Percentiles rank a stretch among this genome's conserved stretches.
phyloP scores from a whole-genome alignment of 1,140 invertebrate species.

The Danaus melanippus region DNA sequence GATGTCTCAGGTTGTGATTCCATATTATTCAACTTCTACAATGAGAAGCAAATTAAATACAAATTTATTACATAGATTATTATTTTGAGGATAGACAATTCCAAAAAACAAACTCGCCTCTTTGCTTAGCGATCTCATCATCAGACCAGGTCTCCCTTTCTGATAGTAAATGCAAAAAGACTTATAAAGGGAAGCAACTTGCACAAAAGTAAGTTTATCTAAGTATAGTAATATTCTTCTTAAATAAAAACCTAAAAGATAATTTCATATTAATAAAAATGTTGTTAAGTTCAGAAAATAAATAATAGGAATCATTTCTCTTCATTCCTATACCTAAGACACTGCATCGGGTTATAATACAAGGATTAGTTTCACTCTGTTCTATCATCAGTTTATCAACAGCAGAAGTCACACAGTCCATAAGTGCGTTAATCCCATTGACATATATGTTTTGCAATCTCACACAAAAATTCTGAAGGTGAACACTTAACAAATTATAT shows the following conservation, averaged over 20 bases:
- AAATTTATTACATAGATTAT: slow-evolving; percentile 4
- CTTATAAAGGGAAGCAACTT: slow-evolving; percentile 80
- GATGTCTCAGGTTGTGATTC: slow-evolving; percentile 32
- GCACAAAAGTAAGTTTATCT: slow-evolving; percentile 86
- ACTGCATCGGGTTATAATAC: slow-evolving; percentile 63
- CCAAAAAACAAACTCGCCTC: slow-evolving; percentile 35
- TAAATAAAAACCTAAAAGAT: slow-evolving; percentile 77
- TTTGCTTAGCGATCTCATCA: slow-evolving; percentile 66
- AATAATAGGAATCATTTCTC: not conserved
- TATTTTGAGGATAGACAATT: not conserved
- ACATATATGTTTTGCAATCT: slow-evolving; percentile 64
- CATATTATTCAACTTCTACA: slow-evolving; percentile 66
- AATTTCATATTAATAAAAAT: slow-evolving; percentile 1
- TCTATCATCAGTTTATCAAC: slow-evolving; percentile 65
- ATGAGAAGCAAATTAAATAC: slow-evolving; percentile 12
- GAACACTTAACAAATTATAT: slow-evolving; percentile 64
- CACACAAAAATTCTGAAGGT: slow-evolving; percentile 69
- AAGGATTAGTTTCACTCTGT: slow-evolving; percentile 47
- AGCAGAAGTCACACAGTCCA: slow-evolving; percentile 65
- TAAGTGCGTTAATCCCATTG: slow-evolving; percentile 64
- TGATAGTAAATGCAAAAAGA: slow-evolving; percentile 78
- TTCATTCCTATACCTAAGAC: slow-evolving; percentile 55
- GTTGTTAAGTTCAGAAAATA: slow-evolving; percentile 5
- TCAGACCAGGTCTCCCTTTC: slow-evolving; percentile 63
- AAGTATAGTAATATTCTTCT: slow-evolving; percentile 85